A percentile compares a stretch with the other conserved stretches of the same genome.
Evolutionary conservation across 1,140 invertebrate genomes (phyloP).

Genomic region (Drosophila watanabei): DNA sequence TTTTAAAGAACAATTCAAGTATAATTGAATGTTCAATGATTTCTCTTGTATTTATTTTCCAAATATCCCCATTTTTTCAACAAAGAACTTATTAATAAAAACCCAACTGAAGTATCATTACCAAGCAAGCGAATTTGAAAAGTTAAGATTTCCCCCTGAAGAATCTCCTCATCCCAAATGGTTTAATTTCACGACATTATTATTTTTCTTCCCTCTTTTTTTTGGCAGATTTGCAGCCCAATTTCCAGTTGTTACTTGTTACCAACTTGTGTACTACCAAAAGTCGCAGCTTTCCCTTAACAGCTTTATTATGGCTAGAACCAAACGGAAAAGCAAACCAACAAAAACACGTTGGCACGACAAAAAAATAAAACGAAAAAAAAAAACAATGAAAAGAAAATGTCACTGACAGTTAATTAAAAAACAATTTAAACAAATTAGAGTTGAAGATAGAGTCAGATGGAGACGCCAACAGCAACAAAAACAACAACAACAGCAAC

Average conservation of each 20-base stretch:
- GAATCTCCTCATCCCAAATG: neutral
- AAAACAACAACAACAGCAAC: conserved; percentile 2
- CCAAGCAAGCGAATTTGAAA: neutral
- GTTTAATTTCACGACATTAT: conserved; percentile 2
- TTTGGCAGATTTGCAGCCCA: conserved; percentile 39
- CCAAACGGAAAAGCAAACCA: conserved; percentile 13
- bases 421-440: conserved; percentile 84
- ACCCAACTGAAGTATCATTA: neutral
- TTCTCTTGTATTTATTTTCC: neutral
- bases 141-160: neutral
- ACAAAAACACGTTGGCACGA: conserved; percentile 13
- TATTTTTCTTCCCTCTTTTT: neutral
- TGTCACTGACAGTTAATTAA: conserved; percentile 83
- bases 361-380: conserved; percentile 49
- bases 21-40: neutral
- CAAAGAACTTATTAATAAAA: neutral
- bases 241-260: conserved; percentile 23
- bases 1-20: neutral
- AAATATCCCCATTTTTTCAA: neutral
- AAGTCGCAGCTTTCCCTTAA: conserved; percentile 65
- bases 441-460: conserved; percentile 67
- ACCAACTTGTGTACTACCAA: conserved; percentile 2
- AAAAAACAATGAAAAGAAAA: conserved; percentile 81
- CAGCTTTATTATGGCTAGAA: conserved; percentile 70
- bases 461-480: conserved; percentile 24